Conservation (phyloP, 2,797 vertebrate genomes). For the Clamator glandarius region DNA sequence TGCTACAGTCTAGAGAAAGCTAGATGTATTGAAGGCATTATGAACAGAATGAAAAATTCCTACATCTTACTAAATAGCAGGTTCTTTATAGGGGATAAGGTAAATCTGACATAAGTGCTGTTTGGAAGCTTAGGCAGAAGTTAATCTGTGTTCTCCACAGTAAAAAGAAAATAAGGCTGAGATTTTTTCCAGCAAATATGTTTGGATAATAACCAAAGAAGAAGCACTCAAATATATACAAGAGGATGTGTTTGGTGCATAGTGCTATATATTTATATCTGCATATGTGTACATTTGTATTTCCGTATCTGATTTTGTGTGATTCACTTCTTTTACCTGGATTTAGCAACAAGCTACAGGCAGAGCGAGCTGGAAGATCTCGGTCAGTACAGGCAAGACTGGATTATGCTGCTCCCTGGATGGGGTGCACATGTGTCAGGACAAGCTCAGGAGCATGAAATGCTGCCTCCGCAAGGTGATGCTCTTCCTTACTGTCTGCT, state of each 20-base stretch:
- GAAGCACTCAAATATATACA: background rate
- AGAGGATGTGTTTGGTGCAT: background rate
- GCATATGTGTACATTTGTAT: background rate
- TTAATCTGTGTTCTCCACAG: background rate
- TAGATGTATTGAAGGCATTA: background rate
- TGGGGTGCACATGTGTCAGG: fast-evolving
- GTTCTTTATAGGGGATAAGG: background rate
- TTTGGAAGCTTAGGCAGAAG: background rate
- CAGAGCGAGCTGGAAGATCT: background rate
- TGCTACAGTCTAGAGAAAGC: fast-evolving
- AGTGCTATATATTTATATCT: background rate
- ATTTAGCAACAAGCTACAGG: background rate
- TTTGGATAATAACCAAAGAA: background rate
- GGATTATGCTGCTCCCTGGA: background rate
- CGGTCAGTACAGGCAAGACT: background rate
- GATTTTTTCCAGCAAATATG: background rate
- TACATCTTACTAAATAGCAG: background rate
- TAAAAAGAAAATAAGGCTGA: background rate
- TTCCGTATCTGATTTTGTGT: background rate
- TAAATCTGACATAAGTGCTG: background rate
- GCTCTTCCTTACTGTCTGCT: background rate
- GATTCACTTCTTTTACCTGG: background rate
- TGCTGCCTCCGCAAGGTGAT: background rate
- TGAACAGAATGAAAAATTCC: background rate
- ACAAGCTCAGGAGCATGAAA: background rate